Conservation (phyloP, 2,888 invertebrate genomes). For the Drosophila barbarae region DNA sequence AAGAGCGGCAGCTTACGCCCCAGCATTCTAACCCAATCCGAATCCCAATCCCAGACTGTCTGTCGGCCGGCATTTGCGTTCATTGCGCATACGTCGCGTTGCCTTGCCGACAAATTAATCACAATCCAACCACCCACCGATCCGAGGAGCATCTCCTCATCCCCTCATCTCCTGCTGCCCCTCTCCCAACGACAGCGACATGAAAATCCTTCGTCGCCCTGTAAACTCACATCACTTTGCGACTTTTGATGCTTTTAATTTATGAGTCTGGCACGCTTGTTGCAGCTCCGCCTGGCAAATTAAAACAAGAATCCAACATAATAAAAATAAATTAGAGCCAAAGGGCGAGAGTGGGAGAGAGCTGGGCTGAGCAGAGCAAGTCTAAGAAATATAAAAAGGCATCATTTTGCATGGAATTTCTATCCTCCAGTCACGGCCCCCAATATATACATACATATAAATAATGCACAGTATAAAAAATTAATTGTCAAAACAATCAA, state of each 20-base stretch:
- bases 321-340: conserved; percentile 46
- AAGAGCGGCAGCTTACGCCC: conserved; percentile 20
- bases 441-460: conserved; percentile 35
- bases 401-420: conserved; percentile 26
- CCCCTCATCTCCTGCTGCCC: background rate
- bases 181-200: background rate
- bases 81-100: conserved; percentile 61
- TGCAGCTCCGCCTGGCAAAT: conserved; percentile 31
- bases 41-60: conserved; percentile 12
- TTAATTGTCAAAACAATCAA: conserved; percentile 71
- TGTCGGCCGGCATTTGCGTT: conserved; percentile 34
- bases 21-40: background rate
- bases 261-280: conserved; percentile 44
- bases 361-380: conserved; percentile 1
- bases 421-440: background rate
- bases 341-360: background rate
- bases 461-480: conserved; percentile 56
- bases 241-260: conserved; percentile 47
- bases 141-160: background rate
- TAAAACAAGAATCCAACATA: conserved; percentile 38
- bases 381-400: conserved; percentile 17
- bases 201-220: conserved; percentile 41
- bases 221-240: conserved; percentile 48
- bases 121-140: conserved; percentile 37
- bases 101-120: conserved; percentile 59